Conservation (phyloP, 1,140 invertebrate species). For the Chlorops oryzae region DNA sequence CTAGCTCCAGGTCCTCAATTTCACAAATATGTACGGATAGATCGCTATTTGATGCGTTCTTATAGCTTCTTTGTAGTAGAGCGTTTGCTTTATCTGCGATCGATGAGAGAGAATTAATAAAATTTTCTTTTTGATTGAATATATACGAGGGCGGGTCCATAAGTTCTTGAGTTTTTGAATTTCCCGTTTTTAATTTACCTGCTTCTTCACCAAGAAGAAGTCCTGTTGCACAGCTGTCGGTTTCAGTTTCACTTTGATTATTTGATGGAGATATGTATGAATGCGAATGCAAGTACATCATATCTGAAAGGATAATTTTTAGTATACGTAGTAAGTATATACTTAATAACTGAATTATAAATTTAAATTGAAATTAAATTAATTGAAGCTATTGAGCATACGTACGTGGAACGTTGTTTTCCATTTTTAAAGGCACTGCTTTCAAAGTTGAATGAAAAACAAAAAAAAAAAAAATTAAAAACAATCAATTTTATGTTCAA, state of each 20-base stretch:
- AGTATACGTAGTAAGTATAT: too few relatives aligned
- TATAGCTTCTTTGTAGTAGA: background rate
- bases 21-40: conserved; percentile 83
- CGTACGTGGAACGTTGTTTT: conserved; percentile 44
- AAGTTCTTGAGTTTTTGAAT: too few relatives aligned
- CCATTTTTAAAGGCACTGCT: conserved; percentile 52
- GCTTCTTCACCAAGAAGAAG: too few relatives aligned
- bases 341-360: conserved; percentile 32
- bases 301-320: too few relatives aligned
- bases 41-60: conserved; percentile 63
- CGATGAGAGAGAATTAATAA: conserved; percentile 13
- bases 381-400: conserved; percentile 8
- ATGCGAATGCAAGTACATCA: too few relatives aligned
- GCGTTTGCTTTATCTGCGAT: conserved; percentile 8
- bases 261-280: too few relatives aligned
- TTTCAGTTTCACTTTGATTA: too few relatives aligned
- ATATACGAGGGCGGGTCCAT: too few relatives aligned
- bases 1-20: conserved; percentile 84
- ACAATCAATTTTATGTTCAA: conserved; percentile 1
- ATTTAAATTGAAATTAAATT: conserved; percentile 47
- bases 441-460: conserved; percentile 10
- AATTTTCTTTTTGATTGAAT: too few relatives aligned
- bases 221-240: too few relatives aligned
- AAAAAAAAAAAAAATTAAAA: background rate
- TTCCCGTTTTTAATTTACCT: too few relatives aligned